Base-by-base conservation (phyloP, 2,113 vertebrate species). In the Odontesthes bonariensis region DNA sequence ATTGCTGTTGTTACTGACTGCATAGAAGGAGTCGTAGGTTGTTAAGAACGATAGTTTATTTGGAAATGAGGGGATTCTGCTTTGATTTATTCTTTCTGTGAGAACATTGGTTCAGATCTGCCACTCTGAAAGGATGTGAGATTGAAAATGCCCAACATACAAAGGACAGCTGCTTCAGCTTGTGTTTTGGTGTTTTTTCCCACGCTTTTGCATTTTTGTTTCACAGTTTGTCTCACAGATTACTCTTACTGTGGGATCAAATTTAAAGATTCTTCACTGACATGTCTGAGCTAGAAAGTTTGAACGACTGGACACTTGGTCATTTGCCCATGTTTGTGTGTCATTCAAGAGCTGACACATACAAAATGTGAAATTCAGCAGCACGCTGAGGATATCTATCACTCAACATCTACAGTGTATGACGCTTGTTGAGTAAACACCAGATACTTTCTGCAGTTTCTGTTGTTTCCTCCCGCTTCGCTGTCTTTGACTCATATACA, bases 261-360 rank as follows among this genome's bases (percentile, higher is more conserved):
- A 44, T 44, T 20, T 0, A 54, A 5, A 53, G 5, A 22, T 38
- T 51, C n/a, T n/a, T 8, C 38, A 53, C 3, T 42, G 19, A 1
- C 47, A 10, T 2, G 63, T 59, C 20, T 3, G 1, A 44, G 32
- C 42, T 32, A 19, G 31, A 42, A 9, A 6, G 31, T 66, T 8
- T 10, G 44, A n/a, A 5, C 53, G 23, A 60, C 8, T 22, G 60
- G 13, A 55, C 32, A 57, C 1, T 6, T 68, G 85, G 60, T 82
- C 47, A 82, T 77, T 66, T 53, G 58, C 19, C 13, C 8, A 69
- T 23, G 49, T 79, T 59, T 49, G 35, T 2, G 38, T 69, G 68
- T 60, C 72, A 76, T 51, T 84, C 60, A 86, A 79, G 69, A 58
- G 54, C 58, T 61, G 73, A 44, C 55, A 62, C 20, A 51, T 13